Conservation (phyloP, 2,113 vertebrate genomes). For the Hypomesus transpacificus region DNA sequence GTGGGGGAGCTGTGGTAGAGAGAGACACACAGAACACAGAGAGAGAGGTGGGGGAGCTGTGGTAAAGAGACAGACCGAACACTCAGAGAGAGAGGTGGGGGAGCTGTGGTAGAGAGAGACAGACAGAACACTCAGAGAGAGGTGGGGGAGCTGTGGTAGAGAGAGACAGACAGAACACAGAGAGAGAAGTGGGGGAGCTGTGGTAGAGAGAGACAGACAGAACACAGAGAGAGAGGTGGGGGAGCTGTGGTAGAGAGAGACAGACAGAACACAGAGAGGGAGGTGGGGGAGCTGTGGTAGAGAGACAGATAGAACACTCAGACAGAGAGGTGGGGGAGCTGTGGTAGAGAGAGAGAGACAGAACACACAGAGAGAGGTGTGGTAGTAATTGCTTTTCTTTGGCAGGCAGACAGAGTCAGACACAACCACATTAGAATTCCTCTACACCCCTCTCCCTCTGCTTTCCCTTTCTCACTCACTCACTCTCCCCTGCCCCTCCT, state of each 20-base stretch:
- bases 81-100: background rate
- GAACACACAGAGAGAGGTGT: constrained; percentile 34
- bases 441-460: constrained; percentile 53
- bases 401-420: constrained; percentile 57
- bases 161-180: background rate
- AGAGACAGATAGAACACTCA: background rate
- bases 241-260: background rate
- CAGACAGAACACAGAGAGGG: background rate
- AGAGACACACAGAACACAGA: background rate
- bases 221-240: background rate
- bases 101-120: background rate
- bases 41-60: background rate
- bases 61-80: background rate
- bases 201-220: background rate
- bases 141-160: background rate
- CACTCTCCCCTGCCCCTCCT: constrained; percentile 30
- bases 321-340: background rate
- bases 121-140: background rate
- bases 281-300: background rate
- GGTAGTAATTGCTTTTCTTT: constrained; percentile 68
- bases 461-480: constrained; percentile 55
- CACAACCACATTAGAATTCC: constrained; percentile 68
- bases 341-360: background rate
- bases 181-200: background rate
- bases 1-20: background rate